Base-by-base conservation (phyloP, 2,113 vertebrate genomes). In the Pterocles orientalis region DNA sequence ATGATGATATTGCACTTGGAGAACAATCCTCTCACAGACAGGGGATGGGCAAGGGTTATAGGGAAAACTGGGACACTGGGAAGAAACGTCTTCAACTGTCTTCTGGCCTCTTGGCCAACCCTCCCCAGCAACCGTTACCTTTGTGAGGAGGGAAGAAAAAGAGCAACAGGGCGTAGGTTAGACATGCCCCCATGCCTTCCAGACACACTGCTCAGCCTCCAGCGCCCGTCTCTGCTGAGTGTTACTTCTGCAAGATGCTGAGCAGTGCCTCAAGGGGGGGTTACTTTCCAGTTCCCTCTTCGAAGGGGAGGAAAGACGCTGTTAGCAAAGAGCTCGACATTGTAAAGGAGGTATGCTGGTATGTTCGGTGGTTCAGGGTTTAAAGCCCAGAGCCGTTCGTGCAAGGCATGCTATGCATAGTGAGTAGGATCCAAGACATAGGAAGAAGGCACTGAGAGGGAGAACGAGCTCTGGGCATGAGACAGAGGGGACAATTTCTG, bases 81-180 rank as follows among this genome's bases (percentile, higher is more conserved):
- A 69, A 81, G 89, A 86, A 89, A 85, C 39, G 76, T 53, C 47
- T 70, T 93, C 87, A 92, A 64, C 92, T 94, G 36, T 18, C 45
- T 64, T 78, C 77, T 94, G 50, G 62, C 41, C 31, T 78, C 51
- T 23, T 26, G 57, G 36, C 8, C 87, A 80, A 86, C 34, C 47
- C 50, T 82, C 64, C 65, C 50, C 48, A 64, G 26, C 9, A 92
- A 54, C 29, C 9, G 18, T 36, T 41, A 2, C 25, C 47, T 61
- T 65, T 79, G 23, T 72, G 70, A 79, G 53, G n/a, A 26, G 12
- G 39, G 72, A 77, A 85, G 70, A 79, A 60, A 86, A 84, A 85
- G 24, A 54, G 39, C 19, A 70, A 50, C 8, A 34, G 2, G 2
- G 14, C 33, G 19, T 28, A 60, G 17, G 50, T 66, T 3, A 71